These are phyloP conservation scores for Zaprionus africanus DNA, from an alignment of 1,140 invertebrate genomes.

Conservation along the genomic window DNA sequence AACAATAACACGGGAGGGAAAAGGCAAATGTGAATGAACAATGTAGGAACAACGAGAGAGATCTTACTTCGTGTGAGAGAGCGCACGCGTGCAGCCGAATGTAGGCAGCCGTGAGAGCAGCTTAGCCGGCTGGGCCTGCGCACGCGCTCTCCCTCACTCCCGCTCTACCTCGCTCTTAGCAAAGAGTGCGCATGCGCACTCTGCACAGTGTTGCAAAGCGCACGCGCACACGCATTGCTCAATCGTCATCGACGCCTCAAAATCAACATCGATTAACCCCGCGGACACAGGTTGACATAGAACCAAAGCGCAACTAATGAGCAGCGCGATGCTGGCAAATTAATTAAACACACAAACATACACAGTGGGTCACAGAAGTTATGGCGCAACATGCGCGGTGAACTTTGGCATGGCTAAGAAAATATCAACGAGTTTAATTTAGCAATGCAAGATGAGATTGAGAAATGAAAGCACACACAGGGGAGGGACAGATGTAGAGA, in stretches of 20 bases:
- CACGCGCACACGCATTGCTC: constrained; percentile 18
- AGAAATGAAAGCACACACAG: constrained; percentile 59
- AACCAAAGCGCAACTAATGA: constrained; percentile 36
- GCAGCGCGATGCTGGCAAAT: constrained; percentile 38
- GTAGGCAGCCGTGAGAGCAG: not conserved
- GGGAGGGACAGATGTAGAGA: not conserved
- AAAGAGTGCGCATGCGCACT: not conserved
- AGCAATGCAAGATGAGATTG: constrained; percentile 58
- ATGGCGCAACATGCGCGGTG: constrained; percentile 24
- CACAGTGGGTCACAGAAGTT: constrained; percentile 46
- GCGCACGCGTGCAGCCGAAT: not conserved
- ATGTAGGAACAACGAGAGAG: constrained; percentile 7
- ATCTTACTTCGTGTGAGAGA: not conserved
- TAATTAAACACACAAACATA: constrained; percentile 36
- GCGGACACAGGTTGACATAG: constrained; percentile 16
- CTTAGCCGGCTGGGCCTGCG: constrained; percentile 56
- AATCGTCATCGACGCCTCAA: constrained; percentile 38
- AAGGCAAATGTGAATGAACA: too few relatives aligned
- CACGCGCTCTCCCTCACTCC: constrained; percentile 1
- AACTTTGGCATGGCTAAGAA: constrained; percentile 71
- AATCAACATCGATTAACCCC: constrained; percentile 26
- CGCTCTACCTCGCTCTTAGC: constrained; percentile 43
- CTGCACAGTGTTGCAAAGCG: constrained; percentile 25
- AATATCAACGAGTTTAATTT: constrained; percentile 72
- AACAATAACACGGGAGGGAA: too few relatives aligned